Conservation (phyloP, 2,888 invertebrate genomes). For the Oligia latruncula region DNA sequence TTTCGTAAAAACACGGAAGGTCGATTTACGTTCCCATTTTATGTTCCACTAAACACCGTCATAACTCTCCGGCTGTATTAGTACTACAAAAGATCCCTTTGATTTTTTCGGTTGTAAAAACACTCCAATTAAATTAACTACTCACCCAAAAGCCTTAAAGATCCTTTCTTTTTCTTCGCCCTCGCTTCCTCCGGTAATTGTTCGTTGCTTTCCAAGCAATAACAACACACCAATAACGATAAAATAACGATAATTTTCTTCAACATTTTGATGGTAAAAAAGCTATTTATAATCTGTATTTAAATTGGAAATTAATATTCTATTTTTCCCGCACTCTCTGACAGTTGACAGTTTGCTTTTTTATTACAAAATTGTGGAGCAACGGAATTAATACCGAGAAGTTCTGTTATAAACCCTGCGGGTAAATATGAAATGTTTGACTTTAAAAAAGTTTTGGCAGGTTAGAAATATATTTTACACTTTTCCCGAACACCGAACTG, state of each 20-base stretch:
- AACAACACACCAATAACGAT: constrained; percentile 79
- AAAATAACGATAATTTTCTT: constrained; percentile 74
- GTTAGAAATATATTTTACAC: constrained; percentile 54
- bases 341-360: constrained; percentile 52
- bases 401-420: constrained; percentile 34
- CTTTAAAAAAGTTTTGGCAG: constrained; percentile 38
- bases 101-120: constrained; percentile 47
- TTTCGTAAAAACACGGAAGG: constrained; percentile 28
- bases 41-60: constrained; percentile 32
- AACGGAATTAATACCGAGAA: constrained; percentile 34
- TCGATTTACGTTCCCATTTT: constrained; percentile 33
- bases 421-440: constrained; percentile 38
- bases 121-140: constrained; percentile 62
- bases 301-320: constrained; percentile 24
- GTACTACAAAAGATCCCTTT: constrained; percentile 33
- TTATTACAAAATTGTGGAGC: constrained; percentile 26
- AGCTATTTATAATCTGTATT: constrained; percentile 39
- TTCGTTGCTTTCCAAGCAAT: constrained; percentile 78
- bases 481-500: constrained; percentile 69
- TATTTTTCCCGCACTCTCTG: constrained; percentile 28
- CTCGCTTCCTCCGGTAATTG: constrained; percentile 79
- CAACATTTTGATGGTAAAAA: constrained; percentile 71
- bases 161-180: constrained; percentile 83
- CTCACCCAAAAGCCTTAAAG: constrained; percentile 82
- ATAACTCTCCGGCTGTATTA: constrained; percentile 26